Conservation (phyloP, 2,113 vertebrate genomes). For the Telmatochromis brichardi region DNA sequence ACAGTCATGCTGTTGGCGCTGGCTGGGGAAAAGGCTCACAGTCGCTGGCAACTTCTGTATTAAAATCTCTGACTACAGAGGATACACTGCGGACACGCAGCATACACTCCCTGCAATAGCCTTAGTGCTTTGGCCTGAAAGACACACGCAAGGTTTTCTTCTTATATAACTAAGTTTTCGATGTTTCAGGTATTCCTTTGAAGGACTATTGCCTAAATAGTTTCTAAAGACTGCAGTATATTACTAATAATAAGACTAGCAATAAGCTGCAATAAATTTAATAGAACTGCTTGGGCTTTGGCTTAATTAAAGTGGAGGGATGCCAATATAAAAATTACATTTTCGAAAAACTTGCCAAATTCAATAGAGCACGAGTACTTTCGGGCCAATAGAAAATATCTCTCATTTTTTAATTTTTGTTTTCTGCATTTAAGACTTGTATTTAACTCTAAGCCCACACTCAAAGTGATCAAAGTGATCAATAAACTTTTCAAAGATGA, state of each 20-base stretch:
- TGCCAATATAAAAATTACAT: neutral
- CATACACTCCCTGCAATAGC: neutral
- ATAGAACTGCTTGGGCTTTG: neutral
- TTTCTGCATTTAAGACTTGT: neutral
- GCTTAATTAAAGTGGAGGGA: neutral
- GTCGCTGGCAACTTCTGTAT: neutral
- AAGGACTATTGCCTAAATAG: neutral
- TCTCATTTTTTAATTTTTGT: neutral
- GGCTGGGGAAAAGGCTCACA: neutral
- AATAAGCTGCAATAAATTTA: neutral
- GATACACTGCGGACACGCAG: neutral
- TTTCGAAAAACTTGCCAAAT: neutral
- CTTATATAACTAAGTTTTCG: neutral
- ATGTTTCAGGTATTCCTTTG: neutral
- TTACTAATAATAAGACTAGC: neutral
- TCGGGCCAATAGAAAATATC: neutral
- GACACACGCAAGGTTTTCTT: neutral
- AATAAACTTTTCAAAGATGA: neutral
- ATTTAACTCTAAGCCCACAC: neutral
- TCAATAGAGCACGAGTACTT: neutral
- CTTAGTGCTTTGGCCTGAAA: neutral
- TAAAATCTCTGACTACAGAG: constrained; percentile 12
- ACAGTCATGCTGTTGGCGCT: neutral
- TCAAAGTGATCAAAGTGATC: neutral
- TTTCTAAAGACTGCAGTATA: neutral